These are phyloP conservation scores for Sminthurides aquaticus DNA, from an alignment of 2,888 invertebrate species.

Conservation along the genomic window DNA sequence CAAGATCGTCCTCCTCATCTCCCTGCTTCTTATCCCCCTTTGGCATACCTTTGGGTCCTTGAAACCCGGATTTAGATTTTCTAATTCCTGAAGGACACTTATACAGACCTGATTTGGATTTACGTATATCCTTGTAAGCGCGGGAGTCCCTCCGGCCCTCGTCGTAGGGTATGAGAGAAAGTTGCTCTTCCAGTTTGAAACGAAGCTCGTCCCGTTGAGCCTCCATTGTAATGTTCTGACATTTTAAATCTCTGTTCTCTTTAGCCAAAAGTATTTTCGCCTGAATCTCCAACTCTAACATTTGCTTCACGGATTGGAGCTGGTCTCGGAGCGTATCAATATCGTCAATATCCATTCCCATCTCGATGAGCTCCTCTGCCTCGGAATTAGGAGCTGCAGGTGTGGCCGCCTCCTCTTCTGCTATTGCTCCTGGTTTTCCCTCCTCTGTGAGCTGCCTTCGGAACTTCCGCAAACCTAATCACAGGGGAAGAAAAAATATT, in stretches of 20 bases:
- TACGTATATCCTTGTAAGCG: conserved; percentile 29
- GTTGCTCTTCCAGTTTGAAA: conserved; percentile 34
- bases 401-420: conserved; percentile 47
- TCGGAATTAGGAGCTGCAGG: conserved; percentile 51
- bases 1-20: conserved; percentile 62
- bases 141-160: conserved; percentile 35
- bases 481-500: conserved; percentile 1
- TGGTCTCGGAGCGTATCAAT: conserved; percentile 85
- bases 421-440: conserved; percentile 48
- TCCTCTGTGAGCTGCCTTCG: conserved; percentile 83
- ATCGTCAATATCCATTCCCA: conserved; percentile 69
- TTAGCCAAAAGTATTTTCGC: conserved; percentile 77
- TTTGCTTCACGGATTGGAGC: conserved; percentile 82
- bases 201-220: conserved; percentile 34
- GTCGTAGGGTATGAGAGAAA: conserved; percentile 38
- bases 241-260: conserved; percentile 70
- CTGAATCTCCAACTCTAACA: conserved; percentile 74
- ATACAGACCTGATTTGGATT: conserved; percentile 42
- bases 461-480: conserved; percentile 63
- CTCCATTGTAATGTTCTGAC: conserved; percentile 42
- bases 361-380: conserved; percentile 46
- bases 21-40: conserved; percentile 55
- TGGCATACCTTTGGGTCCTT: conserved; percentile 21
- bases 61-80: conserved; percentile 40
- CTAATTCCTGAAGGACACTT: conserved; percentile 42